Percentiles rank a stretch among this genome's conserved stretches.
Evolutionary conservation across 2,888 invertebrate genomes (phyloP).

Genomic region (Brassicogethes aeneus): DNA sequence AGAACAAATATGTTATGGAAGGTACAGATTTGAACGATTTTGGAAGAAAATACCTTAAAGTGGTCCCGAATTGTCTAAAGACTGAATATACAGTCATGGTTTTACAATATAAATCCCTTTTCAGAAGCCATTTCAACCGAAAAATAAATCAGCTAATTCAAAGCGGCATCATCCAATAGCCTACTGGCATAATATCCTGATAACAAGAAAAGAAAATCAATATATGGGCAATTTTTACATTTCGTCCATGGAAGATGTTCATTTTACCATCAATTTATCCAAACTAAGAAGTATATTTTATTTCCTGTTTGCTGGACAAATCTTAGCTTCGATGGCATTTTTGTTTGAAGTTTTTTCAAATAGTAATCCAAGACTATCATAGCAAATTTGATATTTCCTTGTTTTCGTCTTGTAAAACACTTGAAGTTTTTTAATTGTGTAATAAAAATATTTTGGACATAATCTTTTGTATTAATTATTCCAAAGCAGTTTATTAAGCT

Average conservation of each 20-base stretch:
- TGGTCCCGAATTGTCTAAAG: slow-evolving; percentile 19
- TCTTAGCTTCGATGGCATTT: slow-evolving; percentile 14
- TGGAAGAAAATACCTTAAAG: slow-evolving; percentile 14
- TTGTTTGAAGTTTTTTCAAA: slow-evolving; percentile 11
- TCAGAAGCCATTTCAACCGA: slow-evolving; percentile 14
- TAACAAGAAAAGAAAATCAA: slow-evolving; percentile 2
- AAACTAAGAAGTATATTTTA: slow-evolving; percentile 16
- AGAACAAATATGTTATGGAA: slow-evolving; percentile 20
- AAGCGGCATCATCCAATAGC: slow-evolving; percentile 18
- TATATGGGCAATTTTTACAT: slow-evolving; percentile 11
- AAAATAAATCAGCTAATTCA: slow-evolving; percentile 19
- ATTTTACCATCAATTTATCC: slow-evolving; percentile 11
- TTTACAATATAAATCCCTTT: slow-evolving; percentile 21
- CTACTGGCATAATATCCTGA: slow-evolving; percentile 13
- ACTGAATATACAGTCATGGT: slow-evolving; percentile 18
- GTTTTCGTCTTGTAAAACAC: too few relatives aligned
- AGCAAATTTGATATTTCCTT: too few relatives aligned
- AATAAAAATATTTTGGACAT: too few relatives aligned
- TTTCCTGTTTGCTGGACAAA: slow-evolving; percentile 13
- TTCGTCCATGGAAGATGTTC: slow-evolving; percentile 8
- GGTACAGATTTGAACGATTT: slow-evolving; percentile 15
- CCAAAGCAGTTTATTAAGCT: too few relatives aligned
- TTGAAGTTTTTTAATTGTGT: too few relatives aligned
- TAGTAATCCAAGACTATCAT: too few relatives aligned
- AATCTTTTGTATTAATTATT: too few relatives aligned